Evolutionary conservation across 2,888 invertebrate species (phyloP).

Genomic region (Amphipoea oculea): DNA sequence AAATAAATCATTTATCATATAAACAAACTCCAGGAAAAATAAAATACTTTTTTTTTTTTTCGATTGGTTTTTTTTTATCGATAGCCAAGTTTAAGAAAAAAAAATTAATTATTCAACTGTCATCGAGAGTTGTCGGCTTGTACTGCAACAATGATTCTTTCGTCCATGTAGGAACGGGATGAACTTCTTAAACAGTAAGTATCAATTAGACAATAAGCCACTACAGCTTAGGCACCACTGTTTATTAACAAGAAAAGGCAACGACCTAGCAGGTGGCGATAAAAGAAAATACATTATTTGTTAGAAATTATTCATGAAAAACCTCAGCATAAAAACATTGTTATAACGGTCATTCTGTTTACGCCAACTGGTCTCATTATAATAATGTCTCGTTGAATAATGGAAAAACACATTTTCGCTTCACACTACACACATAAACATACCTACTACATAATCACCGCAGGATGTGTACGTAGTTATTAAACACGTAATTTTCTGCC

Average conservation of each 20-base stretch:
- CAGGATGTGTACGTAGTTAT: conserved; percentile 2
- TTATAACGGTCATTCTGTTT: conserved; percentile 9
- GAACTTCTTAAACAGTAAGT: not conserved
- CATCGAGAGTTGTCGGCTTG: not conserved
- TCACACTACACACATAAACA: not conserved
- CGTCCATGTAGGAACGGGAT: not conserved
- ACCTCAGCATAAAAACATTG: not conserved
- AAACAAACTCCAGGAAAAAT: not conserved
- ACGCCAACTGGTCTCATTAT: conserved; percentile 21
- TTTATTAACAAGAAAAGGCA: not conserved
- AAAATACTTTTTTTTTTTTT: too few relatives aligned
- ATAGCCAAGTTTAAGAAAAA: too few relatives aligned
- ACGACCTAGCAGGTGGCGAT: not conserved
- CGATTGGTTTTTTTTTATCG: too few relatives aligned
- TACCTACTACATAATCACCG: not conserved
- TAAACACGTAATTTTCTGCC: not conserved
- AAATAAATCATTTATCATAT: too few relatives aligned
- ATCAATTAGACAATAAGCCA: not conserved
- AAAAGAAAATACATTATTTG: not conserved
- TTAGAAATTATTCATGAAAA: conserved; percentile 3
- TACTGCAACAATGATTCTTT: not conserved
- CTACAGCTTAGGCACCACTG: not conserved
- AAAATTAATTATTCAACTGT: not conserved
- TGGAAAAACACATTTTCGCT: conserved; percentile 2
- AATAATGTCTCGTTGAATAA: conserved; percentile 23